phyloP scores from a whole-genome alignment of 2,113 vertebrate genomes.

The Corythornis cristatus region DNA sequence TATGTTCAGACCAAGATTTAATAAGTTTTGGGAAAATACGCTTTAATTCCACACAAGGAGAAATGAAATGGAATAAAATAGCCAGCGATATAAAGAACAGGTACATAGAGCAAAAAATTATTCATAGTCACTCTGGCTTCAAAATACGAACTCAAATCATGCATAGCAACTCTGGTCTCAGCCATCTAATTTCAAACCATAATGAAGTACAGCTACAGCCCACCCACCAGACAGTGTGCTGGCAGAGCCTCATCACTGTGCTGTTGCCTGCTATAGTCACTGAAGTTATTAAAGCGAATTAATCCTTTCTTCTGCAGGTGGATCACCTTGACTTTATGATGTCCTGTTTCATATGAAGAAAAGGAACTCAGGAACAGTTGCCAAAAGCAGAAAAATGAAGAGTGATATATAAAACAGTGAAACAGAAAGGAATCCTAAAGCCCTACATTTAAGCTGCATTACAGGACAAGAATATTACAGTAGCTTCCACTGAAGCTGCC shows the following conservation, averaged over 20 bases:
- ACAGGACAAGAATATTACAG: not conserved
- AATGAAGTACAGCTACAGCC: slow-evolving; percentile 1
- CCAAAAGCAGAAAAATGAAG: slow-evolving; percentile 37
- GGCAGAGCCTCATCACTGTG: not conserved
- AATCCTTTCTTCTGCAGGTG: slow-evolving; percentile 1
- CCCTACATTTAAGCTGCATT: not conserved
- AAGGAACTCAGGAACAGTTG: slow-evolving; percentile 31
- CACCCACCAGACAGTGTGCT: not conserved
- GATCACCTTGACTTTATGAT: slow-evolving; percentile 27
- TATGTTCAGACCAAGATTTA: not conserved
- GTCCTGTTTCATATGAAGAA: slow-evolving; percentile 23
- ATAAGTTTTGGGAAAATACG: not conserved
- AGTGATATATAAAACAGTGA: not conserved
- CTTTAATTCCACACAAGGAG: not conserved
- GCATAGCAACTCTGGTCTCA: not conserved
- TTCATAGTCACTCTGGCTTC: not conserved
- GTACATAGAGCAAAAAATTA: not conserved
- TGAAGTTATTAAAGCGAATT: slow-evolving; percentile 42
- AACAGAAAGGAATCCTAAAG: not conserved
- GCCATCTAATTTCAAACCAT: not conserved
- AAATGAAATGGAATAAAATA: not conserved
- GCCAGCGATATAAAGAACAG: not conserved
- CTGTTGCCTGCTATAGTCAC: slow-evolving; percentile 33
- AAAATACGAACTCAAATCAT: not conserved
- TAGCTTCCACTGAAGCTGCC: not conserved